Base-by-base conservation (phyloP, 2,113 vertebrate genomes). In the Romanogobio albipinnatus region DNA sequence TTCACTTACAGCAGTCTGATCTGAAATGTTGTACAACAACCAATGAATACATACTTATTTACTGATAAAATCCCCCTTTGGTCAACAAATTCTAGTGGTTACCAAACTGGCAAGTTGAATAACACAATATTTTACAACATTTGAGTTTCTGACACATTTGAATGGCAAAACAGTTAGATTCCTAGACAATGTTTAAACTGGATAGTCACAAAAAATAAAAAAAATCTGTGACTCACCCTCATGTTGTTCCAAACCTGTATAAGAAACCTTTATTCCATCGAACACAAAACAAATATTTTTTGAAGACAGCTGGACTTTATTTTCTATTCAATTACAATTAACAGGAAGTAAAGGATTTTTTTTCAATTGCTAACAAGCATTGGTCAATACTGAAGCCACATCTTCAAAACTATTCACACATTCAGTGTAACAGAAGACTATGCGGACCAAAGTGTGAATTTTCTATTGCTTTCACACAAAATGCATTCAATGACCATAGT, bases 11-110 rank as follows among this genome's bases (percentile, higher is more conserved):
- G n/a, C 47, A 26, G 59, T 26, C n/a, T 47, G 45, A 39, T 59
- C 45, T 61, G 56, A 83, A 74, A 56, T 58, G 22, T 70, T 45
- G n/a, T 49, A 73, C 56, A 76, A 47, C 36, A 14, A 58, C 45
- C 82, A 83, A 71, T 56, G 3, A 24, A 26, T 47, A 71, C 53
- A 51, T 13, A 45, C 66, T 36, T 39, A 61, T 75, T 81, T 43
- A 75, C 26, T 29, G 39, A 71, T 43, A 45, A 71, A 45, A 71
- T 45, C 19, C 39, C 9, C 19, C 19, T 71, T 13, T n/a, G 59
- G n/a, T 26, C 24, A 24, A 24, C 59, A 11, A 62, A 62, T 24
- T n/a, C 1, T 11, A 2, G n/a, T 26, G 24, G 59, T 5, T 61
- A n/a, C 9, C 58, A 61, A 61, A 61, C 3, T 61, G 19, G 29